phyloP scores from a whole-genome alignment of 2,113 vertebrate genomes.

The Loxodonta africana region DNA sequence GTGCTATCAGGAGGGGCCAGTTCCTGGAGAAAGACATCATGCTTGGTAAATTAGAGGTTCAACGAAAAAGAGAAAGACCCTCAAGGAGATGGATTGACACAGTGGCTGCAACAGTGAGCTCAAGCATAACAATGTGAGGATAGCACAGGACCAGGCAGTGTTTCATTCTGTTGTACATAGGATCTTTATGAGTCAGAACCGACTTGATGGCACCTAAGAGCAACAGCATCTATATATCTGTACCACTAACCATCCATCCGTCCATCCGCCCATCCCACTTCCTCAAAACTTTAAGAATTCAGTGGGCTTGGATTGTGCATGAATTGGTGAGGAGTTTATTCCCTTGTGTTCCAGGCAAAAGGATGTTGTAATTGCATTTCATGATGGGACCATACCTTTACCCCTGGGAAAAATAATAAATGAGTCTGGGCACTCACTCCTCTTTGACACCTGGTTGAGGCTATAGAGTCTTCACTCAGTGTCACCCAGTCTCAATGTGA shows the following conservation, averaged over 20 bases:
- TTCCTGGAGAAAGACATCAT: too few species aligned
- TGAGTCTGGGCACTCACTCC: background rate
- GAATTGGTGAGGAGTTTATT: background rate
- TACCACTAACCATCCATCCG: background rate
- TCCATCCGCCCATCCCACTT: background rate
- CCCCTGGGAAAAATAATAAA: background rate
- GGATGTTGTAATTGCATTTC: background rate
- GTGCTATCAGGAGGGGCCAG: too few species aligned
- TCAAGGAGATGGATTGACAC: too few species aligned
- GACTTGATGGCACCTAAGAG: too few species aligned
- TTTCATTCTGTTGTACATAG: too few species aligned
- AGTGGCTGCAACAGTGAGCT: too few species aligned
- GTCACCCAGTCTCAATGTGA: background rate
- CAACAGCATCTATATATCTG: background rate
- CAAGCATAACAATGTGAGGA: too few species aligned
- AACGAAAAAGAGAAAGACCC: too few species aligned
- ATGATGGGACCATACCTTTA: background rate
- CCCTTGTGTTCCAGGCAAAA: background rate
- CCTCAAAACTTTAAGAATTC: background rate
- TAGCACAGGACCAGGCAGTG: too few species aligned
- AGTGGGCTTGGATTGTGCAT: background rate
- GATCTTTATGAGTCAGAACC: too few species aligned
- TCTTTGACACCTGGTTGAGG: background rate
- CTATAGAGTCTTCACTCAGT: background rate
- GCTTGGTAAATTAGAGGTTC: too few species aligned